Percentiles rank a stretch among this genome's conserved stretches.
These are phyloP conservation scores for Ivindomyrus marchei DNA, from an alignment of 2,113 vertebrate genomes.

Conservation along the genomic window DNA sequence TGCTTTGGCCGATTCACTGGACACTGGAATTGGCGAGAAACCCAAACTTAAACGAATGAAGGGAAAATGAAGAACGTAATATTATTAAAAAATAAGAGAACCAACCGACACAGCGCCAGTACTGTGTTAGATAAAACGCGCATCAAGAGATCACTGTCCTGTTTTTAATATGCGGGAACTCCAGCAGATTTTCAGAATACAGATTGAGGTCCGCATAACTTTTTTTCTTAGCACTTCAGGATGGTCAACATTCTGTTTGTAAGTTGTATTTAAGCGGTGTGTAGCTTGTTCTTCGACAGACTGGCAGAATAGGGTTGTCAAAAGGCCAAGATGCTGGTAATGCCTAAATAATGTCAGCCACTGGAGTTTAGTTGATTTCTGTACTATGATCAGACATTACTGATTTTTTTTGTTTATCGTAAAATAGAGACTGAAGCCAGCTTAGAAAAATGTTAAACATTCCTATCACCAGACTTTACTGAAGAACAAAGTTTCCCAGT, in stretches of 20 bases:
- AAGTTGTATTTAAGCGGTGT: background rate
- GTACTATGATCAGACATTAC: background rate
- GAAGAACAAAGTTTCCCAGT: background rate
- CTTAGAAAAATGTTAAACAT: background rate
- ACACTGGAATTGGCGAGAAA: background rate
- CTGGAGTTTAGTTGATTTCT: background rate
- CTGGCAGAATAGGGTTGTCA: background rate
- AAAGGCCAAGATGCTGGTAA: background rate
- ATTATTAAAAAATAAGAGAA: background rate
- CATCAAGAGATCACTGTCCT: background rate
- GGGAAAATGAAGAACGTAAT: background rate
- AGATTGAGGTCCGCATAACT: background rate
- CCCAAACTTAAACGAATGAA: background rate
- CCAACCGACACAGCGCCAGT: background rate
- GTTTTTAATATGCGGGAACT: background rate
- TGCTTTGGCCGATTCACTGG: background rate
- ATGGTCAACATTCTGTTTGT: background rate
- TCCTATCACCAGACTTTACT: background rate
- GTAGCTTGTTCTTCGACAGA: background rate
- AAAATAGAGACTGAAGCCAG: background rate
- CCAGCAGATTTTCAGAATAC: background rate
- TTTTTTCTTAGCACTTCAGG: background rate
- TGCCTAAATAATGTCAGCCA: background rate
- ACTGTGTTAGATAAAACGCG: background rate
- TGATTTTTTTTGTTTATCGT: background rate